phyloP scores from a whole-genome alignment of 2,113 vertebrate genomes.

The Oxyruncus cristatus region DNA sequence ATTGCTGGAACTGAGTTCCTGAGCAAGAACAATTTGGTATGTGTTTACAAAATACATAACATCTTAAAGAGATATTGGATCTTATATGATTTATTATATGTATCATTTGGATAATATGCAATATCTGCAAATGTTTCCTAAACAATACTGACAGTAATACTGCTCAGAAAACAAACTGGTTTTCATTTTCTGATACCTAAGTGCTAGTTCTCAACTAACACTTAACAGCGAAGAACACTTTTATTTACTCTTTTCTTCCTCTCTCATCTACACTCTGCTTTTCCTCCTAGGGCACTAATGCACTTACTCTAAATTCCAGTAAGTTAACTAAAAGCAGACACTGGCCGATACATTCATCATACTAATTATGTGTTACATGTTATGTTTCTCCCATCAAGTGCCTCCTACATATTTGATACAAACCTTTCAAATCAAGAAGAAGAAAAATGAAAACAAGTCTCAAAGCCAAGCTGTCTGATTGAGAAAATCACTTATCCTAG shows the following conservation, averaged over 20 bases:
- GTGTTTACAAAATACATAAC: not conserved
- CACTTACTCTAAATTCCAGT: not conserved
- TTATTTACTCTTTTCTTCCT: not conserved
- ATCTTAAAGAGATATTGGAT: not conserved
- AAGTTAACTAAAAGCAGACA: not conserved
- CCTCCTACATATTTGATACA: constrained; percentile 55
- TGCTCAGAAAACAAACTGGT: not conserved
- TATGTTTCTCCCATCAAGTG: constrained; percentile 37
- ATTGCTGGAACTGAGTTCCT: not conserved
- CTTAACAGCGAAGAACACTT: not conserved
- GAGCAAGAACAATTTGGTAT: not conserved
- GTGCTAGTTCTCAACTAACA: not conserved
- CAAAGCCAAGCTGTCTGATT: constrained; percentile 4
- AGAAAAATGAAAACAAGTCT: constrained; percentile 49
- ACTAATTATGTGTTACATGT: constrained; percentile 52
- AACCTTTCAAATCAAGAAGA: constrained; percentile 50
- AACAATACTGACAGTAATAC: not conserved
- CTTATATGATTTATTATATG: not conserved
- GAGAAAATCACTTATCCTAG: constrained; percentile 65
- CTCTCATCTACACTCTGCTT: not conserved
- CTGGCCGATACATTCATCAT: not conserved
- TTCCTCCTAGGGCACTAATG: not conserved
- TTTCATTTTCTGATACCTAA: not conserved
- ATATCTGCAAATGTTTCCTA: not conserved
- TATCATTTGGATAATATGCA: accelerated